Conservation (phyloP, 2,888 invertebrate species). For the Pristionchus mayeri region DNA sequence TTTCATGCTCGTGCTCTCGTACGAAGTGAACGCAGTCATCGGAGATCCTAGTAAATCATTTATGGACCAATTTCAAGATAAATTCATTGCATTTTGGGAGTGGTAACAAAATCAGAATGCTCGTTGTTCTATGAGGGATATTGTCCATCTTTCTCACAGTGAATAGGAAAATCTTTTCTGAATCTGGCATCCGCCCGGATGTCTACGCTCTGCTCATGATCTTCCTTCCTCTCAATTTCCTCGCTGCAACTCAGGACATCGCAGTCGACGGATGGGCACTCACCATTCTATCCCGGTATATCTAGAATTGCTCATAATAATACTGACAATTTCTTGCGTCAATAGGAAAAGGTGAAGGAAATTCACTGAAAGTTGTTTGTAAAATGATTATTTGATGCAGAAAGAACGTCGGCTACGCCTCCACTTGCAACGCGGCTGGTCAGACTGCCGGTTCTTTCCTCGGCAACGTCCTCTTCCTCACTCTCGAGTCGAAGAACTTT, state of each 20-base stretch:
- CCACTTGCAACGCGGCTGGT: constrained; percentile 98
- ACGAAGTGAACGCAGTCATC: constrained; percentile 75
- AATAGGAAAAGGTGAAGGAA: too few relatives aligned
- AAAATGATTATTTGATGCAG: constrained; percentile 78
- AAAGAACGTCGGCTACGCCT: constrained; percentile 96
- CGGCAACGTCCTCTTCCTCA: constrained; percentile 87
- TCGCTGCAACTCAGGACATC: constrained; percentile 99
- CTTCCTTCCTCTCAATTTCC: constrained; percentile 92
- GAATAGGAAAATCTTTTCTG: too few relatives aligned
- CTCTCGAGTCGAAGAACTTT: constrained; percentile 94
- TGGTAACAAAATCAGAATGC: too few relatives aligned
- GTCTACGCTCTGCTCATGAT: too few relatives aligned
- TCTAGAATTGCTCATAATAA: too few relatives aligned
- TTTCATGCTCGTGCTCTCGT: constrained; percentile 91
- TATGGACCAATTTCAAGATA: too few relatives aligned
- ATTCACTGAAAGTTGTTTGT: too few relatives aligned
- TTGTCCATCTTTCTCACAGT: too few relatives aligned
- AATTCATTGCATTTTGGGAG: neutral
- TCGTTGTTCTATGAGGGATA: too few relatives aligned
- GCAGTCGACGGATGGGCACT: constrained; percentile 99
- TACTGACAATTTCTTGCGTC: too few relatives aligned
- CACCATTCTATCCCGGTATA: constrained; percentile 95
- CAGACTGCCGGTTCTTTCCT: constrained; percentile 91
- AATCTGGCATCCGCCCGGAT: too few relatives aligned
- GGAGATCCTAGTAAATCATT: constrained; percentile 60